Evolutionary conservation across 2,797 vertebrate species (phyloP).

Genomic region (Acanthiza pusilla): DNA sequence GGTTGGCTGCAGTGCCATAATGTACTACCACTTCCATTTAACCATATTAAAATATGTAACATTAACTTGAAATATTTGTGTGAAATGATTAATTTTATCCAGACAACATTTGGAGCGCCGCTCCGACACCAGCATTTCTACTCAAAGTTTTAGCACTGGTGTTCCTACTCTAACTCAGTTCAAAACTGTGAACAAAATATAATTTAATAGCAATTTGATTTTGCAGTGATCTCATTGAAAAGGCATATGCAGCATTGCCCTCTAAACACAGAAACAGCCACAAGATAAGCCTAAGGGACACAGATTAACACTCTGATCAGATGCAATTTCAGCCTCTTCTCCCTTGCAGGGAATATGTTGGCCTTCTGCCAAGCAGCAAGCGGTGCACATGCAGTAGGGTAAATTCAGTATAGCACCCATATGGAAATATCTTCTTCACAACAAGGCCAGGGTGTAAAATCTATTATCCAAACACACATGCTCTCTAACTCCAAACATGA

Average conservation of each 20-base stretch:
- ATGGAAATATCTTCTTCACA: neutral
- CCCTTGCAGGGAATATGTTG: constrained; percentile 61
- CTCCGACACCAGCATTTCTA: neutral
- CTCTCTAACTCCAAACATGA: neutral
- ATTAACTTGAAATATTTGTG: constrained; percentile 27
- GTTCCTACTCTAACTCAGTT: constrained; percentile 54
- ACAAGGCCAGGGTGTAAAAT: neutral
- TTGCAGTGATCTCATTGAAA: constrained; percentile 72
- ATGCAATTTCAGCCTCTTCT: constrained; percentile 61
- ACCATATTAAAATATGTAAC: constrained; percentile 8
- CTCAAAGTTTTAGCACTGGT: constrained; percentile 9
- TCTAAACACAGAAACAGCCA: constrained; percentile 36
- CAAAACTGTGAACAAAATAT: constrained; percentile 62
- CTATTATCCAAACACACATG: neutral
- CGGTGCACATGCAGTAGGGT: neutral
- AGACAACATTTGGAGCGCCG: neutral
- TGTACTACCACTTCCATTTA: neutral
- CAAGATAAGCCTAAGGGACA: constrained; percentile 44
- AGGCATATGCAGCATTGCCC: constrained; percentile 58
- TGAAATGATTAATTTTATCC: constrained; percentile 14
- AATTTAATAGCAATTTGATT: constrained; percentile 68
- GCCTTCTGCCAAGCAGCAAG: constrained; percentile 23
- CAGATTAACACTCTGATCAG: constrained; percentile 69
- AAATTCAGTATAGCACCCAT: constrained; percentile 13
- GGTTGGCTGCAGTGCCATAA: neutral